These are phyloP conservation scores for Dipodomys stephensi DNA, from an alignment of 2,113 vertebrate species.

Conservation along the genomic window DNA sequence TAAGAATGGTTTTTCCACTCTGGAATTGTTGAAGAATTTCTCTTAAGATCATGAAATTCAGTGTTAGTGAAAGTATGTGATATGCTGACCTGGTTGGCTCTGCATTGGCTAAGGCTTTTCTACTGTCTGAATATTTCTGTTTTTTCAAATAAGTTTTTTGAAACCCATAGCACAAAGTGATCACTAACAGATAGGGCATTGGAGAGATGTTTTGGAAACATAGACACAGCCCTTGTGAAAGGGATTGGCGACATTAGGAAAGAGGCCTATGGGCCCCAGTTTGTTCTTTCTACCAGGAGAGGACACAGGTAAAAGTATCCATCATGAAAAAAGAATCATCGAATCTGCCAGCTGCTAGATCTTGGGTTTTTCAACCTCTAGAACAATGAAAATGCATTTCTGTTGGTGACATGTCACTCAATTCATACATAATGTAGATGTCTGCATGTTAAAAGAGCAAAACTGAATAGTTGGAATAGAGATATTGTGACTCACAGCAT, in stretches of 20 bases:
- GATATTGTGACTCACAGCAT: background rate
- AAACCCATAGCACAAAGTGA: background rate
- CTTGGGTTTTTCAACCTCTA: background rate
- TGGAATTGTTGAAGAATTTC: background rate
- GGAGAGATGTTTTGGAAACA: background rate
- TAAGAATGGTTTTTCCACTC: background rate
- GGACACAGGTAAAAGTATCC: background rate
- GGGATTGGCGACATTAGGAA: background rate
- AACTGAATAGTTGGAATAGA: background rate
- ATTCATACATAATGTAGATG: background rate
- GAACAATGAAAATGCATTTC: no score
- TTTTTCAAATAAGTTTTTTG: background rate
- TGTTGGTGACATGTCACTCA: background rate
- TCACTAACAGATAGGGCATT: background rate
- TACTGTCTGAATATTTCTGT: background rate
- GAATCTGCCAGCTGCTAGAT: background rate
- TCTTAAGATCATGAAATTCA: background rate
- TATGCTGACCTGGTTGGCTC: background rate
- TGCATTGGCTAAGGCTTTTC: rapidly evolving
- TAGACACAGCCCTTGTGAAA: rapidly evolving
- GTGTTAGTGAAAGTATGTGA: background rate
- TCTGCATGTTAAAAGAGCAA: rapidly evolving
- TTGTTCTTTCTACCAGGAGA: background rate
- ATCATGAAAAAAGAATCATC: background rate
- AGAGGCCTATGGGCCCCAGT: rapidly evolving